Evolutionary conservation across 1,140 invertebrate species (phyloP).

Genomic region (Patella vulgata): DNA sequence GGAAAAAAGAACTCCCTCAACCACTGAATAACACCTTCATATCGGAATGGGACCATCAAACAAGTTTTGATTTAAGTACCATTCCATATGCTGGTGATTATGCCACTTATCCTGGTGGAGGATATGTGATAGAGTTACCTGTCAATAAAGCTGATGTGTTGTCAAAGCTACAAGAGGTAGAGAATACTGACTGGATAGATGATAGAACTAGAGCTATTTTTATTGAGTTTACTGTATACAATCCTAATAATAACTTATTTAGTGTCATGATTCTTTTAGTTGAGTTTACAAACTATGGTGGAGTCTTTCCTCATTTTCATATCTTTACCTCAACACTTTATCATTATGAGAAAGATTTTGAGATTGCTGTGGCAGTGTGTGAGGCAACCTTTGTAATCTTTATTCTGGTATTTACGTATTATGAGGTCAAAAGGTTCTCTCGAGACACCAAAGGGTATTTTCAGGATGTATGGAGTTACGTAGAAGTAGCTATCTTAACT

Average conservation of each 20-base stretch:
- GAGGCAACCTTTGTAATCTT: slow-evolving; percentile 28
- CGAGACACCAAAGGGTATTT: slow-evolving; percentile 21
- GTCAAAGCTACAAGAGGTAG: slow-evolving; percentile 53
- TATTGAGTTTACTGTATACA: slow-evolving; percentile 70
- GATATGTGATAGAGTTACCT: not conserved
- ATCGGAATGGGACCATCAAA: not conserved
- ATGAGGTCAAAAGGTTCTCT: slow-evolving; percentile 20
- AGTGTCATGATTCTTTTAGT: slow-evolving; percentile 46
- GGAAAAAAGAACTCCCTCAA: slow-evolving; percentile 14
- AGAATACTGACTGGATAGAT: slow-evolving; percentile 68
- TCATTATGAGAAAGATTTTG: slow-evolving; percentile 22
- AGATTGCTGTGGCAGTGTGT: slow-evolving; percentile 24
- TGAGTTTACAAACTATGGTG: slow-evolving; percentile 36
- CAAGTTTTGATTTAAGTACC: too few species aligned
- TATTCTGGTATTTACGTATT: slow-evolving; percentile 24
- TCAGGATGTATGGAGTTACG: slow-evolving; percentile 27
- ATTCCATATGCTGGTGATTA: not conserved
- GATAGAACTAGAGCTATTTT: slow-evolving; percentile 67
- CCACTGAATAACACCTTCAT: not conserved
- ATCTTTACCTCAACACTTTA: slow-evolving; percentile 34
- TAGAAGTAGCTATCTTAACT: slow-evolving; percentile 36
- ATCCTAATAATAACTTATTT: slow-evolving; percentile 64
- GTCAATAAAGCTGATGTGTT: slow-evolving; percentile 26
- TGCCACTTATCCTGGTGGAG: not conserved
- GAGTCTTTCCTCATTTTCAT: slow-evolving; percentile 24